Evolutionary conservation across 1,140 invertebrate genomes (phyloP).

Genomic region (Orussus abietinus): DNA sequence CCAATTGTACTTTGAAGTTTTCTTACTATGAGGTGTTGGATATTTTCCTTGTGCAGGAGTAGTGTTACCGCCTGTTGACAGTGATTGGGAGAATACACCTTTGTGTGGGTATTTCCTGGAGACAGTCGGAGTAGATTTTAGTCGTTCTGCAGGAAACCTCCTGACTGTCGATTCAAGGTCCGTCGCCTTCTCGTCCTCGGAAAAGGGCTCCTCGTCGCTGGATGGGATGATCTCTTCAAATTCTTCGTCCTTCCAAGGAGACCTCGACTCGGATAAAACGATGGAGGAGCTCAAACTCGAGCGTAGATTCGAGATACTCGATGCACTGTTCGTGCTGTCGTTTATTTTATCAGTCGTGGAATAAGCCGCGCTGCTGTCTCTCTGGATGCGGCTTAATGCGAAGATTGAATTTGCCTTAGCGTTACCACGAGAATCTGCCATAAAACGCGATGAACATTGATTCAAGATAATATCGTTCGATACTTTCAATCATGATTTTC

Average conservation of each 20-base stretch:
- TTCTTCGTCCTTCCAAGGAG: slow-evolving; percentile 18
- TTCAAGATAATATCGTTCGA: too few relatives aligned
- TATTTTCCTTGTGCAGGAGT: slow-evolving; percentile 12
- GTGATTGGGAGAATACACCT: slow-evolving; percentile 1
- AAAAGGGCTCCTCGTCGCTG: not conserved
- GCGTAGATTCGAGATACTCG: slow-evolving; percentile 7
- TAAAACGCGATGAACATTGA: slow-evolving; percentile 27
- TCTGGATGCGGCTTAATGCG: slow-evolving; percentile 22
- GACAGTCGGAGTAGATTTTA: slow-evolving; percentile 4
- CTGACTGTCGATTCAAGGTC: not conserved
- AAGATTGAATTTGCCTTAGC: slow-evolving; percentile 26
- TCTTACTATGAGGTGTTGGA: slow-evolving; percentile 12
- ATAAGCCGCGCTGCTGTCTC: slow-evolving; percentile 10
- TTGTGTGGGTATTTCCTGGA: slow-evolving; percentile 5
- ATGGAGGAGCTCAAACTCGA: not conserved
- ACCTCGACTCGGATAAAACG: slow-evolving; percentile 7
- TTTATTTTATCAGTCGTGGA: slow-evolving; percentile 13
- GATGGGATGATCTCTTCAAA: not conserved
- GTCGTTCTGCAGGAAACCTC: slow-evolving; percentile 1
- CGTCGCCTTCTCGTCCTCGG: not conserved
- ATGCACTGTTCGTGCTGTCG: slow-evolving; percentile 1
- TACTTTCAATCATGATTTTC: too few relatives aligned
- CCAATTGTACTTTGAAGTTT: slow-evolving; percentile 19
- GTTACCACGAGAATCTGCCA: slow-evolving; percentile 25
- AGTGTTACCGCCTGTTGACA: slow-evolving; percentile 9